Base-by-base conservation (phyloP, 2,888 invertebrate species). In the Hermaeophaga mercurialis region DNA sequence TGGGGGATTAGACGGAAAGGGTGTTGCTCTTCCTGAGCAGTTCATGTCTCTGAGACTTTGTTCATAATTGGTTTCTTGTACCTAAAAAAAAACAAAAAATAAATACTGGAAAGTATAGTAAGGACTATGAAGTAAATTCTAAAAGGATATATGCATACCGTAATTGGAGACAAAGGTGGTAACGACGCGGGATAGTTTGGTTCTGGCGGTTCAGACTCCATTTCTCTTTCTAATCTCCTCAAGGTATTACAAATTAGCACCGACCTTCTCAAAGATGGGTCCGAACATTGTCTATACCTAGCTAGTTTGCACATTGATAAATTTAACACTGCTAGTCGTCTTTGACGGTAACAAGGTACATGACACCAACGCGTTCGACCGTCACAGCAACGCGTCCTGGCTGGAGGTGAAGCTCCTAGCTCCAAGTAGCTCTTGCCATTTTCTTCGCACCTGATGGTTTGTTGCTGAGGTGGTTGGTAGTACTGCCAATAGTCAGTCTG, bases 171-270 rank as follows among this genome's bases (percentile, higher is more conserved):
- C 45, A 77, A 70, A 72, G 80, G 76, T 38, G 80, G 80, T 66
- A 79, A 75, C 39, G 50, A 74, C 2, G 39, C 19, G 65, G 57
- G 75, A 69, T 73, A 81, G 75, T 54, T 80, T 67, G 70, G 75
- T 66, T 73, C 76, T 63, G 72, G 81, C 33, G 84, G 82, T 73
- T 85, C 84, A 64, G 84, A 80, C 76, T 92, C 92, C 85, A 95
- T 90, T 79, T 95, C 75, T 88, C 86, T 48, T 41, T 62, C 62
- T n/a, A 64, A 47, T 62, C 71, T 58, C 75, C 94, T 87, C 64
- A 95, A 77, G 54, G 95, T 94, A 79, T 95, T 95, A 82, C 94
- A 94, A 71, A 96, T 94, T 61, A 96, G 86, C 74, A 96, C 95
- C 43, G 94, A 94, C 61, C 94, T 87, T 69, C 92, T 85, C 57